Conservation (phyloP, 2,113 vertebrate species). For the Lutjanus erythropterus region DNA sequence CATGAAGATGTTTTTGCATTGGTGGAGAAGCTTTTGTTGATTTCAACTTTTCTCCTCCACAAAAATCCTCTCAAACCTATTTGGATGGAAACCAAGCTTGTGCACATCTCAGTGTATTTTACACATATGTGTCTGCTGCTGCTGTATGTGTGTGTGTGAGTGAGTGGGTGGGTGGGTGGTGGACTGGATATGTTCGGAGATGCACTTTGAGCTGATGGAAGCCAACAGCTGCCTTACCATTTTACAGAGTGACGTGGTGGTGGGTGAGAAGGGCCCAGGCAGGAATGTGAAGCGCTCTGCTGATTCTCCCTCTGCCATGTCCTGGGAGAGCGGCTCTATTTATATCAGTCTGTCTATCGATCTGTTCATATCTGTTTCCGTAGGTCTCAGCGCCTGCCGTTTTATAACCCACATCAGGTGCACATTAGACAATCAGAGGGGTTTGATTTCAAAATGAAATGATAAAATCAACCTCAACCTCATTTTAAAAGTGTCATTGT, state of each 20-base stretch:
- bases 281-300: constrained; percentile 77
- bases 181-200: constrained; percentile 92
- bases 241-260: constrained; percentile 95
- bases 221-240: constrained; percentile 97
- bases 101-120: constrained; percentile 17
- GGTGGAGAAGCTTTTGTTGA: not conserved
- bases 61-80: constrained; percentile 11
- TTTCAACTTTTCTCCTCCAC: not conserved
- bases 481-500: not conserved
- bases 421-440: constrained; percentile 8
- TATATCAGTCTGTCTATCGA: constrained; percentile 46
- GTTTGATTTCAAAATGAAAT: constrained; percentile 8
- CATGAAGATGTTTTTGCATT: not conserved
- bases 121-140: constrained; percentile 12
- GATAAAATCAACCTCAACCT: not conserved
- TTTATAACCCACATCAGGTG: constrained; percentile 13
- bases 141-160: constrained; percentile 12
- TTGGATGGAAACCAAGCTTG: constrained; percentile 34
- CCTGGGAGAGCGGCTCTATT: constrained; percentile 54
- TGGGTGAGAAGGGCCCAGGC: constrained; percentile 89
- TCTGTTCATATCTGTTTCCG: constrained; percentile 41
- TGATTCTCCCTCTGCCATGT: constrained; percentile 40
- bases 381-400: constrained; percentile 19
- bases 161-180: constrained; percentile 13
- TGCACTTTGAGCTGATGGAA: constrained; percentile 94